These are phyloP conservation scores for Vanessa tameamea DNA, from an alignment of 1,140 invertebrate species.

Conservation along the genomic window DNA sequence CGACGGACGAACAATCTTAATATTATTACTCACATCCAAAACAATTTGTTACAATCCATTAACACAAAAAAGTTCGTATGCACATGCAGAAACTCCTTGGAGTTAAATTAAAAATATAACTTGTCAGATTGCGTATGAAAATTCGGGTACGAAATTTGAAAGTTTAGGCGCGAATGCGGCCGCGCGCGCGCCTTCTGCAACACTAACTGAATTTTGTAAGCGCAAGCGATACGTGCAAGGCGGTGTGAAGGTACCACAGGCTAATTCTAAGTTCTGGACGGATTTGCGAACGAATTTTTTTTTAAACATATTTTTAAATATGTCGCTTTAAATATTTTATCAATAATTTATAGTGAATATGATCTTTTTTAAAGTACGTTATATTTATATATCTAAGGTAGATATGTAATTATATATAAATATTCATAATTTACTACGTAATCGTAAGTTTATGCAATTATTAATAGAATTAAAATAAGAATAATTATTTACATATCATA, in stretches of 20 bases:
- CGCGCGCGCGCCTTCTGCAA: conserved; percentile 72
- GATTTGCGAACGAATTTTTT: not conserved
- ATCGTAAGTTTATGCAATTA: too few relatives aligned
- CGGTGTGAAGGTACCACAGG: conserved; percentile 65
- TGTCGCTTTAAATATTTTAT: too few relatives aligned
- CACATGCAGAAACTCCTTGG: conserved; percentile 19
- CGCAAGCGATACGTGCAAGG: conserved; percentile 64
- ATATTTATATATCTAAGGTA: too few relatives aligned
- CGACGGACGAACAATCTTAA: conserved; percentile 74
- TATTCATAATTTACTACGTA: too few relatives aligned
- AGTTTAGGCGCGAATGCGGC: conserved; percentile 70
- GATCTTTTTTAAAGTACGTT: too few relatives aligned
- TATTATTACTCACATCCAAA: conserved; percentile 70
- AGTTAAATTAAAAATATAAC: conserved; percentile 34
- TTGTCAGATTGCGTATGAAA: conserved; percentile 40
- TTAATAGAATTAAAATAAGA: too few relatives aligned
- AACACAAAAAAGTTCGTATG: conserved; percentile 26
- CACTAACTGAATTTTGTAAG: conserved; percentile 76
- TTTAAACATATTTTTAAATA: not conserved
- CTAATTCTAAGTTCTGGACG: conserved; percentile 28
- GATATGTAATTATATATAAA: too few relatives aligned
- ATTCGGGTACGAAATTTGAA: conserved; percentile 65
- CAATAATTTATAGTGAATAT: too few relatives aligned
- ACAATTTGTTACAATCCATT: conserved; percentile 66
- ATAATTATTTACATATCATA: too few relatives aligned